phyloP scores from a whole-genome alignment of 92 coral and sea anemone genomes.

The Umimayanthus kanabou region DNA sequence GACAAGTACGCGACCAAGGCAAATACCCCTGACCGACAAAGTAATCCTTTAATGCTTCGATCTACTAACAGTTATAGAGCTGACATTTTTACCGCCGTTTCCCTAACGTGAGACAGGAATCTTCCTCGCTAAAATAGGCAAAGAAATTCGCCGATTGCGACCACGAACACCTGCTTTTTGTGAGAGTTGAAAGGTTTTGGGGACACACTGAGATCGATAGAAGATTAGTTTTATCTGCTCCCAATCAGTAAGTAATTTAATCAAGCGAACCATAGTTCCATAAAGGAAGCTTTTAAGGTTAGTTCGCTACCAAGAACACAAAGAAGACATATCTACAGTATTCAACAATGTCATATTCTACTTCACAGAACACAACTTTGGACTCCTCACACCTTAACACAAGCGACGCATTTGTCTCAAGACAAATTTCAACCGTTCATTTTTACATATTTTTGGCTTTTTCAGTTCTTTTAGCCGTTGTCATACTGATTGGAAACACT shows the following conservation, averaged over 20 bases:
- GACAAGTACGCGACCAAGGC: neutral
- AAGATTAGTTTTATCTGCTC: neutral
- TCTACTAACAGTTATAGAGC: neutral
- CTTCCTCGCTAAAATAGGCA: neutral
- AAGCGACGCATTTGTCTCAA: neutral
- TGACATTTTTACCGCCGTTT: too few species aligned
- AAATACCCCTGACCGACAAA: neutral
- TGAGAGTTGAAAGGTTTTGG: neutral
- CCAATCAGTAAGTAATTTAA: neutral
- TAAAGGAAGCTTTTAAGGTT: neutral
- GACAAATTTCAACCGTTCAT: neutral
- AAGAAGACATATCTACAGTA: neutral
- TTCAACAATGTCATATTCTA: neutral
- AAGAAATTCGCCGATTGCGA: neutral
- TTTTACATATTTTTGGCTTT: slow-evolving; percentile 40
- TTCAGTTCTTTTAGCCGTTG: slow-evolving; percentile 29
- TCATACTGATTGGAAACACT: slow-evolving; percentile 45
- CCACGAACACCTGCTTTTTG: neutral
- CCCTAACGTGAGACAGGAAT: too few species aligned
- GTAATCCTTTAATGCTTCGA: neutral
- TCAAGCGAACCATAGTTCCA: neutral
- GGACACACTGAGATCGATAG: neutral
- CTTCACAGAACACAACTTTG: neutral
- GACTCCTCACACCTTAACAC: neutral
- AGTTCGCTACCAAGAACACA: neutral